Evolutionary conservation across 2,888 invertebrate genomes (phyloP).

Genomic region (Diadromus collaris): DNA sequence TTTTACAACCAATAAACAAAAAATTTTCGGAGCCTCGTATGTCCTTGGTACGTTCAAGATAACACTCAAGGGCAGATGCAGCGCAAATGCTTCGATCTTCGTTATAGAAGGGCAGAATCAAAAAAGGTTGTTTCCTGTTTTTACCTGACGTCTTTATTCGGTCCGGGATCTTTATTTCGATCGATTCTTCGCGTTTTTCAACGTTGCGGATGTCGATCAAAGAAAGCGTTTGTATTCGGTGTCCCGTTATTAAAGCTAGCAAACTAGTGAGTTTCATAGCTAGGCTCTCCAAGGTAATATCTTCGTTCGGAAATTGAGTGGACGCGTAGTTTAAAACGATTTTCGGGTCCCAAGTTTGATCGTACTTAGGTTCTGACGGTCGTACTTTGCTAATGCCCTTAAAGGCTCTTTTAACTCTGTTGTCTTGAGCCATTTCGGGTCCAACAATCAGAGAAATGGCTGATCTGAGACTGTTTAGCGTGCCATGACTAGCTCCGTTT

Average conservation of each 20-base stretch:
- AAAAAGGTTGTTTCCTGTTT: conserved; percentile 47
- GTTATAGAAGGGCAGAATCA: conserved; percentile 31
- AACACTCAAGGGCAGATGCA: conserved; percentile 33
- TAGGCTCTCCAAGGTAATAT: conserved; percentile 25
- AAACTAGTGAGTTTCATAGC: conserved; percentile 28
- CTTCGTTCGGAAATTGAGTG: conserved; percentile 16
- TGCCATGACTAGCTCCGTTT: conserved; percentile 21
- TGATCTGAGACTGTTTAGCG: conserved; percentile 44
- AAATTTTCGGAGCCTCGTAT: neutral
- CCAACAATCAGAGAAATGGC: conserved; percentile 46
- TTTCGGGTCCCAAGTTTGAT: conserved; percentile 64
- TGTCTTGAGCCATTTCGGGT: conserved; percentile 50
- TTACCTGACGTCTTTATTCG: conserved; percentile 45
- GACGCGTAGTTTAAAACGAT: neutral
- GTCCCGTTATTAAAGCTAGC: conserved; percentile 46
- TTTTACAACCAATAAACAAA: neutral
- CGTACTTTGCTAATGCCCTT: conserved; percentile 64
- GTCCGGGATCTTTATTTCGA: conserved; percentile 55
- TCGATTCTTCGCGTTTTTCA: conserved; percentile 8
- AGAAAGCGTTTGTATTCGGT: conserved; percentile 42
- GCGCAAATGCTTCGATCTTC: conserved; percentile 39
- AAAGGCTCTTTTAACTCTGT: conserved; percentile 57
- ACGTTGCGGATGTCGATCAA: conserved; percentile 49
- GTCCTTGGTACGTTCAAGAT: conserved; percentile 8
- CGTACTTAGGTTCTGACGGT: conserved; percentile 65